phyloP scores from a whole-genome alignment of 2,797 vertebrate species.

The Eulemur rubriventer region DNA sequence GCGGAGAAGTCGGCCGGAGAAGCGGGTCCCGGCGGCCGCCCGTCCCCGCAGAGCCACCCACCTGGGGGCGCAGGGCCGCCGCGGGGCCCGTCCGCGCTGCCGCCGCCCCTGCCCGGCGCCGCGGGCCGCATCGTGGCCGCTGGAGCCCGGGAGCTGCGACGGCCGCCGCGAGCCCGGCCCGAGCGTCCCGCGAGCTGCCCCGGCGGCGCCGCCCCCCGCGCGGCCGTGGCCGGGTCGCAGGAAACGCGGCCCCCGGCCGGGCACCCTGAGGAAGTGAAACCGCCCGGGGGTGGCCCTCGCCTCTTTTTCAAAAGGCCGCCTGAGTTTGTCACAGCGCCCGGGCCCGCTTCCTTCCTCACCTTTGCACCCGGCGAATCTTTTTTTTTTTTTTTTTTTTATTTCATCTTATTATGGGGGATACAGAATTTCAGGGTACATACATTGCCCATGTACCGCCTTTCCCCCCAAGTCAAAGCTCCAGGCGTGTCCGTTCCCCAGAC shows the following conservation, averaged over 20 bases:
- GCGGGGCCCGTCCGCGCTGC: neutral
- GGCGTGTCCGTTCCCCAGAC: too few relatives aligned
- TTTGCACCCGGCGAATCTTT: neutral
- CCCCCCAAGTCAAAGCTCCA: too few relatives aligned
- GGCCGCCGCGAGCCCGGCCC: too few relatives aligned
- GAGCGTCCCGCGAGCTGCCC: neutral
- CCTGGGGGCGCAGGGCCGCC: conserved; percentile 42
- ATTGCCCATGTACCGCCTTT: too few relatives aligned
- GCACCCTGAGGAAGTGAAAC: conserved; percentile 74
- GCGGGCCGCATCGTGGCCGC: neutral
- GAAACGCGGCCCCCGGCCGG: neutral
- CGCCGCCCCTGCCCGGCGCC: neutral
- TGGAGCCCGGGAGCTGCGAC: neutral
- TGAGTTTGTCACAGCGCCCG: neutral
- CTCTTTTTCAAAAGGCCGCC: neutral
- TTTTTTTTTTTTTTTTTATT: too few relatives aligned
- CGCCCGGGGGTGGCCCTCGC: neutral
- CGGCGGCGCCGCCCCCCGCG: too few relatives aligned
- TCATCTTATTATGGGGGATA: too few relatives aligned
- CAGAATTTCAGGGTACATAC: too few relatives aligned
- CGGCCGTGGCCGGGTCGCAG: neutral
- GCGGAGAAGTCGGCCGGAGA: too few relatives aligned
- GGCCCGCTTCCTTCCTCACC: neutral
- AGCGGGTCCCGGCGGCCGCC: too few relatives aligned
- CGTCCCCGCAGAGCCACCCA: conserved; percentile 30